Percentiles rank a stretch among this genome's conserved stretches.
phyloP scores from a whole-genome alignment of 2,113 vertebrate species.

The Empidonax alnorum region DNA sequence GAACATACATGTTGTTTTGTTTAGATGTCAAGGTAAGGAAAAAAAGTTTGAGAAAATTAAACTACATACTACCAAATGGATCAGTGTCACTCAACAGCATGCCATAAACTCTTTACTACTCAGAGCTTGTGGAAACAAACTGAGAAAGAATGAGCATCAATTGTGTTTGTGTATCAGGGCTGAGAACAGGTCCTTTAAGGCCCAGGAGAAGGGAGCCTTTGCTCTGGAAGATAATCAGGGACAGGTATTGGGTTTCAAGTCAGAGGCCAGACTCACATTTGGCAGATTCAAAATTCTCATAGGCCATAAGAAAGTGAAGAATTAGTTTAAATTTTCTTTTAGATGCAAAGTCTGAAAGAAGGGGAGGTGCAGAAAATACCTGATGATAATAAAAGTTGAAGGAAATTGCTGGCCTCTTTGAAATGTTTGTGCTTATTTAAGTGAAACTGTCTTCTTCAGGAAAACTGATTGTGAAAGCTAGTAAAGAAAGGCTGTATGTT shows the following conservation, averaged over 20 bases:
- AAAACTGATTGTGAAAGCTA: background rate
- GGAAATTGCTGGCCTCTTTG: background rate
- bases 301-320: background rate
- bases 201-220: background rate
- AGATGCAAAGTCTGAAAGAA: background rate
- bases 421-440: background rate
- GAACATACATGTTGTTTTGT: background rate
- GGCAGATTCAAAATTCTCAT: background rate
- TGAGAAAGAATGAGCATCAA: background rate
- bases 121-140: background rate
- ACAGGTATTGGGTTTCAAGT: background rate
- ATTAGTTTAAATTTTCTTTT: background rate
- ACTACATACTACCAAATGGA: background rate
- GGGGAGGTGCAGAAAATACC: background rate
- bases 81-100: background rate
- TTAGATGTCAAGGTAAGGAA: background rate
- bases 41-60: background rate
- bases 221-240: background rate
- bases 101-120: background rate
- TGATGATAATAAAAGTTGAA: background rate
- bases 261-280: background rate
- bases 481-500: background rate
- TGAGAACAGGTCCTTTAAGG: background rate
- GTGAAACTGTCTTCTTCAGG: background rate
- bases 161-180: background rate